Percentiles rank a stretch among this genome's conserved stretches.
phyloP scores from a whole-genome alignment of 2,888 invertebrate species.

The Agrilus mali region DNA sequence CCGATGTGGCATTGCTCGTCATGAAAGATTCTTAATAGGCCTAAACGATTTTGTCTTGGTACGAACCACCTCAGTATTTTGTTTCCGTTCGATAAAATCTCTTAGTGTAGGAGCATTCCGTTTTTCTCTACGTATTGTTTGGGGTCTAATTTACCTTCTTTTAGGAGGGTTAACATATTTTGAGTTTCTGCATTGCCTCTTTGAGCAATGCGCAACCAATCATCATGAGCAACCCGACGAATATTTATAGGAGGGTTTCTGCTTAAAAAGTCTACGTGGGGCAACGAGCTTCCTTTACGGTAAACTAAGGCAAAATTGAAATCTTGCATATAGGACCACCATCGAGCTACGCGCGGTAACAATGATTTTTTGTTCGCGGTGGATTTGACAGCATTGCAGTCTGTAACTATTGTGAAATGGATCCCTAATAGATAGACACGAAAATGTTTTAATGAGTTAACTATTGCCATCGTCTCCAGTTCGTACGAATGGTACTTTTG shows the following conservation, averaged over 20 bases:
- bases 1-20: constrained; percentile 12
- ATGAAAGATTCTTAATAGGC: constrained; percentile 10
- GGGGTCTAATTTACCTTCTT: too few relatives aligned
- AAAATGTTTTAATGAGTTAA: constrained; percentile 15
- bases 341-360: too few relatives aligned
- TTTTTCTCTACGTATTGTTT: constrained; percentile 2
- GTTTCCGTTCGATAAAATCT: too few relatives aligned
- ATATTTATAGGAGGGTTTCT: background rate
- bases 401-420: constrained; percentile 10
- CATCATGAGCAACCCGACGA: background rate
- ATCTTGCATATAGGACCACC: too few relatives aligned
- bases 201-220: constrained; percentile 3
- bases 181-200: constrained; percentile 1
- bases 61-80: constrained; percentile 3
- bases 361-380: constrained; percentile 14
- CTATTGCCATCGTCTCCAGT: constrained; percentile 19
- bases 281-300: too few relatives aligned
- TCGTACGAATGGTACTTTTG: constrained; percentile 17
- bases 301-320: too few relatives aligned
- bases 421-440: constrained; percentile 14
- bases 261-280: constrained; percentile 6
- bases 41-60: constrained; percentile 10
- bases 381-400: constrained; percentile 11
- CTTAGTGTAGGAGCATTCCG: background rate
- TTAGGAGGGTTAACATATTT: background rate